Evolutionary conservation across 1,140 invertebrate genomes (phyloP), one percentile per base, ranked within the genome.

Genomic region (Anastatus disparis): DNA sequence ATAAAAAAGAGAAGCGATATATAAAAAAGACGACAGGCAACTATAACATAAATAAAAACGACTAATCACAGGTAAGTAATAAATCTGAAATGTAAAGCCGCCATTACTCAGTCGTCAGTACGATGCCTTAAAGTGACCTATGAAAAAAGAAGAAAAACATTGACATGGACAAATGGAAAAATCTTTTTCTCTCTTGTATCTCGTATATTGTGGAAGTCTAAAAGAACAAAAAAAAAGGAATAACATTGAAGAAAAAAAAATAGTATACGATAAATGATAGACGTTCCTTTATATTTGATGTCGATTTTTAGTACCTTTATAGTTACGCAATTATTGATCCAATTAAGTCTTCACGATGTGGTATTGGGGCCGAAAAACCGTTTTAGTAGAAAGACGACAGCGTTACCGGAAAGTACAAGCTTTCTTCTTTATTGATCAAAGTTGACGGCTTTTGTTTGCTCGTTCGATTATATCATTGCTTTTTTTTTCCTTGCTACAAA

Each of bases 1-100:
- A n/a, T n/a, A n/a, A n/a, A n/a, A n/a, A n/a, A n/a, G n/a, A n/a
- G n/a, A n/a, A n/a, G n/a, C n/a, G n/a, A n/a, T n/a, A n/a, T n/a
- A n/a, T n/a, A n/a, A n/a, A n/a, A n/a, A n/a, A n/a, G n/a, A n/a
- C n/a, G 22, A 46, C 44, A 8, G 2, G 20, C 38, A 46, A 46
- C 17, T 8, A 20, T n/a, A 42, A n/a, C 6, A 20, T 15, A 46
- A 20, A 20, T 46, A 46, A 46, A 46, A 52, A 22, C 10, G 1
- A 0, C 20, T 13, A 55, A 55, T 55, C 52, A 15, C n/a, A n/a
- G 15, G 31, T 59, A 42, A 59, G 56, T 59, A 35, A 59, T 59
- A 59, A 59, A 59, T 59, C 56, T 59, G 20, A 38, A 59, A 42
- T 59, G 38, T 42, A 59, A 59, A 59, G 20, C 24, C 38, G 7